phyloP scores from a whole-genome alignment of 2,888 invertebrate genomes.

The Gymnosoma rotundatum region DNA sequence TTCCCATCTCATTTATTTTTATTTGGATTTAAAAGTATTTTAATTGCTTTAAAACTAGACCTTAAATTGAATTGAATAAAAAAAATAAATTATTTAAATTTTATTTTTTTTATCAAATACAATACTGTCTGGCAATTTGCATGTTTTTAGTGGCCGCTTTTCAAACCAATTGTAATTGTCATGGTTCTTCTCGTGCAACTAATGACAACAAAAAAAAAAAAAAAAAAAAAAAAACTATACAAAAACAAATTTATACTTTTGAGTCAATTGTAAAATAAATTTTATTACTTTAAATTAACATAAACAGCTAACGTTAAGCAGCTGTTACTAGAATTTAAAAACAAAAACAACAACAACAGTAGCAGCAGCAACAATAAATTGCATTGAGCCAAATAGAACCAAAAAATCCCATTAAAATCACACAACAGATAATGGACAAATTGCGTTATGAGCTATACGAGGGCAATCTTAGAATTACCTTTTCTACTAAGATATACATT shows the following conservation, averaged over 20 bases:
- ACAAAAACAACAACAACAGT: neutral
- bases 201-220: slow-evolving; percentile 13
- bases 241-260: slow-evolving; percentile 22
- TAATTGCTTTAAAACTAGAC: no score
- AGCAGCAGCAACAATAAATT: neutral
- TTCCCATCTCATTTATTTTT: no score
- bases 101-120: neutral
- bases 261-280: slow-evolving; percentile 61
- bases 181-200: neutral
- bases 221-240: neutral
- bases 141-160: neutral
- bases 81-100: neutral
- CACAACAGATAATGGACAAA: slow-evolving; percentile 32
- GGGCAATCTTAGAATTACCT: neutral
- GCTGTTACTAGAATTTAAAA: slow-evolving; percentile 18
- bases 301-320: slow-evolving; percentile 40
- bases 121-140: slow-evolving; percentile 9
- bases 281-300: slow-evolving; percentile 64
- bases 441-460: slow-evolving; percentile 9
- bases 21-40: no score
- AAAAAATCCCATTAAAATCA: slow-evolving; percentile 23
- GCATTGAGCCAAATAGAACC: neutral
- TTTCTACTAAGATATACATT: no score
- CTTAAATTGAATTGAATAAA: no score
- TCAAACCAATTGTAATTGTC: neutral